phyloP scores from a whole-genome alignment of 2,888 invertebrate genomes.

The Harpalus rufipes region DNA sequence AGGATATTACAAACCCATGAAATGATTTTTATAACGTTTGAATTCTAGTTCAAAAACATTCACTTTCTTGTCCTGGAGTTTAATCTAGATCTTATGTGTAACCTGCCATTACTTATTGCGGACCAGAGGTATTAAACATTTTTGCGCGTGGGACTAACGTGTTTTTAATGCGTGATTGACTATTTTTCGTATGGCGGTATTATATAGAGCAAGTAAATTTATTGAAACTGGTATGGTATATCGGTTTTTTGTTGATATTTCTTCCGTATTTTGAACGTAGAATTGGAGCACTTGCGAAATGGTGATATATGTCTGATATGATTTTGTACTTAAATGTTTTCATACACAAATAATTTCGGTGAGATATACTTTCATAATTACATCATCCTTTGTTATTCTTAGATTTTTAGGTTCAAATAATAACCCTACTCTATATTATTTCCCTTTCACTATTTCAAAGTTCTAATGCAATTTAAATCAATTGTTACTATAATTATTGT shows the following conservation, averaged over 20 bases:
- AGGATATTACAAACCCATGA: conserved; percentile 32
- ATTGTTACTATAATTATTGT: neutral
- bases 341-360: neutral
- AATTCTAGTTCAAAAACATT: conserved; percentile 62
- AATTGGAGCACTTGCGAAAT: conserved; percentile 5
- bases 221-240: conserved; percentile 12
- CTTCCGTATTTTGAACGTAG: conserved; percentile 26
- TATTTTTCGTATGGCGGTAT: conserved; percentile 23
- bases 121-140: conserved; percentile 39
- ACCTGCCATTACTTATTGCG: conserved; percentile 53
- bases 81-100: conserved; percentile 62
- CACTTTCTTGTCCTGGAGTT: conserved; percentile 61
- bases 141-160: conserved; percentile 8
- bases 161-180: conserved; percentile 25
- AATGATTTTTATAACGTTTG: conserved; percentile 20
- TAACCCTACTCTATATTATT: neutral
- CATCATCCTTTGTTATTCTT: neutral
- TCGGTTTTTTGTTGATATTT: conserved; percentile 20
- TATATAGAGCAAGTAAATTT: conserved; percentile 15
- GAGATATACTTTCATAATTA: conserved; percentile 17
- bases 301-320: neutral
- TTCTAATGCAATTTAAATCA: neutral
- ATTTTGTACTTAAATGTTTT: conserved; percentile 17
- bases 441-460: neutral
- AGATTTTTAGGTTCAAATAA: neutral